phyloP scores from a whole-genome alignment of 2,888 invertebrate genomes.

The Allophyes oxyacanthae region DNA sequence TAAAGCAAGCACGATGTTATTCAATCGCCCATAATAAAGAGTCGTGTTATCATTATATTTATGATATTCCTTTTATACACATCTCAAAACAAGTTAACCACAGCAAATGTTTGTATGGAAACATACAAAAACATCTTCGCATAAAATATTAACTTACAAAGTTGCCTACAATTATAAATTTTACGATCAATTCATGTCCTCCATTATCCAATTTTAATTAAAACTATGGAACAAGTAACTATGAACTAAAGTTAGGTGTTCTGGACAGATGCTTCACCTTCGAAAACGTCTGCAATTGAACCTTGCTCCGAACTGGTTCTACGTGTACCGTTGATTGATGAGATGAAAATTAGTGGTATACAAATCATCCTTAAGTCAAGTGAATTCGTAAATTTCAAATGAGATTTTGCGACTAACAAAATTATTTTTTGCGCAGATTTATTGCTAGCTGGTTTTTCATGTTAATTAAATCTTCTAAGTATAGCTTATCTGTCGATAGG shows the following conservation, averaged over 20 bases:
- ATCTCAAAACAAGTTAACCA: constrained; percentile 27
- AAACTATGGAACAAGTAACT: constrained; percentile 25
- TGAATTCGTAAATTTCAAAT: constrained; percentile 35
- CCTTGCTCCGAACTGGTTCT: constrained; percentile 58
- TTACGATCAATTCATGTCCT: constrained; percentile 48
- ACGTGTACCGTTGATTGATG: constrained; percentile 42
- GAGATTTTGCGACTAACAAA: constrained; percentile 24
- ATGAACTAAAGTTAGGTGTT: constrained; percentile 9
- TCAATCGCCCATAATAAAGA: constrained; percentile 9
- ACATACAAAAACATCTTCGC: constrained; percentile 13
- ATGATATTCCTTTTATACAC: constrained; percentile 11
- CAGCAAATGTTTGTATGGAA: not conserved
- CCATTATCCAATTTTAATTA: constrained; percentile 49
- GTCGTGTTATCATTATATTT: constrained; percentile 15
- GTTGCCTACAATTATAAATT: constrained; percentile 51
- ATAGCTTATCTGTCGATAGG: constrained; percentile 17
- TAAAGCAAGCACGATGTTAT: constrained; percentile 14
- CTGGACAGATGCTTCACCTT: constrained; percentile 36
- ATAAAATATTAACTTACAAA: constrained; percentile 29
- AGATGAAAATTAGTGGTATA: constrained; percentile 30
- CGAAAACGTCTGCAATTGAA: constrained; percentile 59
- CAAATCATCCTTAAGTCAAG: constrained; percentile 11
- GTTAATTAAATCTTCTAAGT: constrained; percentile 37
- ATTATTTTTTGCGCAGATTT: constrained; percentile 33
- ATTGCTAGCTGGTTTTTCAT: constrained; percentile 10